Evolutionary conservation across 2,113 vertebrate species (phyloP).

Genomic region (Chlorodrepanis virens): DNA sequence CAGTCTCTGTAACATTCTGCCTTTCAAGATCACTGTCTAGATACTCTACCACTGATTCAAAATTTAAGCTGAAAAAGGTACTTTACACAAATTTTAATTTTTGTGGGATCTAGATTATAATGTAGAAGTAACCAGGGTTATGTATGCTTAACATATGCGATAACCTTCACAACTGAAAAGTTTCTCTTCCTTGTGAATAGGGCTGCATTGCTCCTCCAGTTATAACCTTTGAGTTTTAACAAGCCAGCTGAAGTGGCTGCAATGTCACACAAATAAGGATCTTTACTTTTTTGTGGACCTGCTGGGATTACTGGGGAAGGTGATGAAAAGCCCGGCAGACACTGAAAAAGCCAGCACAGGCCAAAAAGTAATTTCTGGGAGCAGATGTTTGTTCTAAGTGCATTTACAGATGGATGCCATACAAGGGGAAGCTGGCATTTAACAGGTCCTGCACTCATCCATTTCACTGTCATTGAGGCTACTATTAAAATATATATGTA

Average conservation of each 20-base stretch:
- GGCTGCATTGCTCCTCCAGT: background rate
- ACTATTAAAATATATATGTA: background rate
- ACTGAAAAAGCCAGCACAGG: background rate
- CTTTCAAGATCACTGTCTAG: background rate
- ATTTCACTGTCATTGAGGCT: background rate
- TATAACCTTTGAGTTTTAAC: background rate
- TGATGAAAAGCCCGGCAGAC: background rate
- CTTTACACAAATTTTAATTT: background rate
- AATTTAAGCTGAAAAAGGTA: background rate
- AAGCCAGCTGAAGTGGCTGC: background rate
- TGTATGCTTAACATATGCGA: fast-evolving
- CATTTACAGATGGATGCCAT: slow-evolving; percentile 18
- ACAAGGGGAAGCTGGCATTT: background rate
- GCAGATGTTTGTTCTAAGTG: slow-evolving; percentile 32
- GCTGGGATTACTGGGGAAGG: background rate
- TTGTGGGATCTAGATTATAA: background rate
- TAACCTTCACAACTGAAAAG: background rate
- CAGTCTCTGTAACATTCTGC: background rate
- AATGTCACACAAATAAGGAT: background rate
- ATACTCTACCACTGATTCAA: background rate
- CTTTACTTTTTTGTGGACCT: background rate
- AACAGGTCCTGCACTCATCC: background rate
- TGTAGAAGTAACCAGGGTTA: background rate
- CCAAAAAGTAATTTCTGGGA: slow-evolving; percentile 12
- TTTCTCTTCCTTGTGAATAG: background rate